phyloP scores from a whole-genome alignment of 2,797 vertebrate species.

The Thalassophryne amazonica region DNA sequence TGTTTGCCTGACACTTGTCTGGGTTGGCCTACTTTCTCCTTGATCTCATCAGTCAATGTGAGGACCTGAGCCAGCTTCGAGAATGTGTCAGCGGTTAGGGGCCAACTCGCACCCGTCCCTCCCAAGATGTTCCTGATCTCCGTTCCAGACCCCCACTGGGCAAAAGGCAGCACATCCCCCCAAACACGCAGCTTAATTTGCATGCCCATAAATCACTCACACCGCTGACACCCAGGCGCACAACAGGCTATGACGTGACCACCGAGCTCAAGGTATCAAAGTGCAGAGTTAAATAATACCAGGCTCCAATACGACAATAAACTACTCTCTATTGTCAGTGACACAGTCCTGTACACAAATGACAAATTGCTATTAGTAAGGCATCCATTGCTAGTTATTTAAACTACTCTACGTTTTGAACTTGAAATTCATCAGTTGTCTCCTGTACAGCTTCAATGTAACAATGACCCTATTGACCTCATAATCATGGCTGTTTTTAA shows the following conservation, averaged over 20 bases:
- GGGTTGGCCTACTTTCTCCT: slow-evolving; percentile 71
- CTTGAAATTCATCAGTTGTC: no score
- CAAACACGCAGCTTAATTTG: slow-evolving; percentile 69
- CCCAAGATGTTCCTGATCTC: slow-evolving; percentile 33
- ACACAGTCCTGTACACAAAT: no score
- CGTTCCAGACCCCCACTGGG: slow-evolving; percentile 51
- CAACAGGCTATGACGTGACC: slow-evolving; percentile 33
- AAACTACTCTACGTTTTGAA: no score
- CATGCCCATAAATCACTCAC: slow-evolving; percentile 75
- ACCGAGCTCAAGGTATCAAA: slow-evolving; percentile 24
- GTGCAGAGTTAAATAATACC: slow-evolving; percentile 29
- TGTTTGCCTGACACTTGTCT: slow-evolving; percentile 71
- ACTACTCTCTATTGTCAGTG: no score
- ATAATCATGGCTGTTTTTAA: no score
- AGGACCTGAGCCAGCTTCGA: slow-evolving; percentile 61
- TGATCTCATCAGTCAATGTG: slow-evolving; percentile 75
- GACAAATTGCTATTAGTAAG: no score
- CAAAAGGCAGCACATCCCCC: slow-evolving; percentile 57
- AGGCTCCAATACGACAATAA: slow-evolving; percentile 10
- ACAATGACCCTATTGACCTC: no score
- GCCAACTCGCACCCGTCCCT: slow-evolving; percentile 67
- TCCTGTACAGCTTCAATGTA: no score
- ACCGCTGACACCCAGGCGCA: slow-evolving; percentile 52
- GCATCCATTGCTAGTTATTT: no score
- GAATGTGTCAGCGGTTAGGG: slow-evolving; percentile 73